Conservation (phyloP, 2,113 vertebrate species). For the Cheirogaleus medius region DNA sequence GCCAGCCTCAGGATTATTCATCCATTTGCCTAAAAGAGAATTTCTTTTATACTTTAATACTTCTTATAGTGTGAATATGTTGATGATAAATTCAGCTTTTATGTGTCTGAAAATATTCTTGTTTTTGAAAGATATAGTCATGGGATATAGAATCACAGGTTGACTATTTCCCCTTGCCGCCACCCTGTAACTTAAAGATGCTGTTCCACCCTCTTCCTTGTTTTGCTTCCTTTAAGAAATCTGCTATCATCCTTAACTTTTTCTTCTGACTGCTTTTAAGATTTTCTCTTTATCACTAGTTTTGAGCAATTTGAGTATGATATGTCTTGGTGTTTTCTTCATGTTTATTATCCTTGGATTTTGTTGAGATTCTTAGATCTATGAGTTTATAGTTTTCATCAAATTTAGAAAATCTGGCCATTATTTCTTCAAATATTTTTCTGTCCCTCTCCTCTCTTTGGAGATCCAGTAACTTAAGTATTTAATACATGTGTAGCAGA, state of each 20-base stretch:
- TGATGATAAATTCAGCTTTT: not conserved
- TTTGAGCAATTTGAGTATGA: not conserved
- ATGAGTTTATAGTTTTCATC: not conserved
- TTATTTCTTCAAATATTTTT: not conserved
- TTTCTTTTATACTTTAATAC: not conserved
- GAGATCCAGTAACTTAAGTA: not conserved
- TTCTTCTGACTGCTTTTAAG: not conserved
- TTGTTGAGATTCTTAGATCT: not conserved
- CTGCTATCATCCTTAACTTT: not conserved
- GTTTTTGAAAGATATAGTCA: not conserved
- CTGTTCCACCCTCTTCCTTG: not conserved
- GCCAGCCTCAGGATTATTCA: not conserved
- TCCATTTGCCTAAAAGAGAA: too few species aligned
- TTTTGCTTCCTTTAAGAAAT: not conserved
- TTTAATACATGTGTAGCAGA: not conserved
- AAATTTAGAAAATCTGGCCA: not conserved
- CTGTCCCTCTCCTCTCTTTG: not conserved
- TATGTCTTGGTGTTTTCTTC: not conserved
- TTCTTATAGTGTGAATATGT: not conserved
- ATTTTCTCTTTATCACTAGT: not conserved
- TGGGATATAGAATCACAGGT: not conserved
- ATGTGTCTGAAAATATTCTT: not conserved
- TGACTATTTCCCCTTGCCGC: not conserved
- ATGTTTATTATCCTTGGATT: not conserved
- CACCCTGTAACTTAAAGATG: not conserved